These are phyloP conservation scores for Drosophila pseudoananassae DNA, from an alignment of 1,140 invertebrate species.

Conservation along the genomic window DNA sequence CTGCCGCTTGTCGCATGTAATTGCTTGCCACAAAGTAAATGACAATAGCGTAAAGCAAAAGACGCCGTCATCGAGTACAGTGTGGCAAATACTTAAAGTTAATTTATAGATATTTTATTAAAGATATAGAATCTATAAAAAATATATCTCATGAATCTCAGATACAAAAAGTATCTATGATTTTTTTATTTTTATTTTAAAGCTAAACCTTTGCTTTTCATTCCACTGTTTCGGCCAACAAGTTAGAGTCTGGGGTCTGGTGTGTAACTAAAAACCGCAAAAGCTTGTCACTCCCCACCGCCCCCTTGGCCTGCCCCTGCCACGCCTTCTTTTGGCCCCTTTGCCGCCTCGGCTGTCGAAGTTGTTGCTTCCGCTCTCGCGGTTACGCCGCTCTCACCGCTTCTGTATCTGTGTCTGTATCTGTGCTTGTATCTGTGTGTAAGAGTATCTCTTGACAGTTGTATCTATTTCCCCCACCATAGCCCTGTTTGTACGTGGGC, in stretches of 20 bases:
- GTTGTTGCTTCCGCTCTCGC: conserved; percentile 75
- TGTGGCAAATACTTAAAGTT: conserved; percentile 16
- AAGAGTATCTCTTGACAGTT: conserved; percentile 65
- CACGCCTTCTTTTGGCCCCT: conserved; percentile 5
- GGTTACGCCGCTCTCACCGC: conserved; percentile 31
- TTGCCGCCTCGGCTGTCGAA: conserved; percentile 43
- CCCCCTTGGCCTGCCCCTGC: conserved; percentile 11
- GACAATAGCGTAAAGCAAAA: conserved; percentile 62
- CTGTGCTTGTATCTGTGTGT: conserved; percentile 29
- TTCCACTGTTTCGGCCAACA: conserved; percentile 59
- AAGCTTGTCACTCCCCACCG: conserved; percentile 59
- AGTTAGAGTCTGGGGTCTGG: conserved; percentile 52
- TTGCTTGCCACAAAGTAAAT: conserved; percentile 78
- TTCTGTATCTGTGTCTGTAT: conserved; percentile 16
- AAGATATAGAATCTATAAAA: neutral
- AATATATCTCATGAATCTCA: neutral
- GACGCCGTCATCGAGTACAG: conserved; percentile 53
- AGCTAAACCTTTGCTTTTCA: neutral
- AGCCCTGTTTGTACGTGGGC: conserved; percentile 63
- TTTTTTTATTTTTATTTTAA: neutral
- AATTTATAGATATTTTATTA: neutral
- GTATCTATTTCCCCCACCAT: conserved; percentile 33
- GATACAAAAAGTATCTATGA: neutral
- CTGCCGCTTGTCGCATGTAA: conserved; percentile 74
- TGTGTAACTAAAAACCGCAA: conserved; percentile 80